Conservation (phyloP, 37 sponge, comb jelly and placozoan genomes). For the Cliona cf. orientalis region DNA sequence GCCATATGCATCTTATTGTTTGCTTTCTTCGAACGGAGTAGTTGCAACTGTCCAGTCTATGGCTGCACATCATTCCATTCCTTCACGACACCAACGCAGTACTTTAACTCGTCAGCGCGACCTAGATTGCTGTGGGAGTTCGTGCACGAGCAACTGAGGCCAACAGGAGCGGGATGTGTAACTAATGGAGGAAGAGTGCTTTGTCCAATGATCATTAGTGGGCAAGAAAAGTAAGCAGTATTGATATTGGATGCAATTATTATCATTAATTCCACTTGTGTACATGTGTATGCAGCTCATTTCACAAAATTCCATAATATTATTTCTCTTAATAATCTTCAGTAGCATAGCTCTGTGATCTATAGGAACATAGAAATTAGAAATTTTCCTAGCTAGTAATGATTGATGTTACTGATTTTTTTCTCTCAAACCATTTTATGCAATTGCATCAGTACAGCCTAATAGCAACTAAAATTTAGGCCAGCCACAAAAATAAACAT, state of each 20-base stretch:
- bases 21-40: neutral
- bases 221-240: neutral
- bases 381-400: too few relatives aligned
- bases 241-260: neutral
- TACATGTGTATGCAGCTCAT: neutral
- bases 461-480: too few relatives aligned
- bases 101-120: neutral
- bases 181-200: constrained; percentile 33
- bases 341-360: too few relatives aligned
- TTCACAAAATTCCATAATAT: neutral
- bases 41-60: constrained; percentile 12
- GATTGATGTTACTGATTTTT: too few relatives aligned
- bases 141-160: neutral
- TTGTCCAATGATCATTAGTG: constrained; percentile 15
- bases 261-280: neutral
- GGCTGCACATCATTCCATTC: constrained; percentile 18
- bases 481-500: too few relatives aligned
- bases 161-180: constrained; percentile 26
- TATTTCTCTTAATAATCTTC: too few relatives aligned
- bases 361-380: too few relatives aligned
- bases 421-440: too few relatives aligned
- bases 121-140: constrained; percentile 5
- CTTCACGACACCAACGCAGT: neutral
- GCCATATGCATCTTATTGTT: neutral
- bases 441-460: too few relatives aligned